Base-by-base conservation (phyloP, 2,113 vertebrate species). In the Martes martes region DNA sequence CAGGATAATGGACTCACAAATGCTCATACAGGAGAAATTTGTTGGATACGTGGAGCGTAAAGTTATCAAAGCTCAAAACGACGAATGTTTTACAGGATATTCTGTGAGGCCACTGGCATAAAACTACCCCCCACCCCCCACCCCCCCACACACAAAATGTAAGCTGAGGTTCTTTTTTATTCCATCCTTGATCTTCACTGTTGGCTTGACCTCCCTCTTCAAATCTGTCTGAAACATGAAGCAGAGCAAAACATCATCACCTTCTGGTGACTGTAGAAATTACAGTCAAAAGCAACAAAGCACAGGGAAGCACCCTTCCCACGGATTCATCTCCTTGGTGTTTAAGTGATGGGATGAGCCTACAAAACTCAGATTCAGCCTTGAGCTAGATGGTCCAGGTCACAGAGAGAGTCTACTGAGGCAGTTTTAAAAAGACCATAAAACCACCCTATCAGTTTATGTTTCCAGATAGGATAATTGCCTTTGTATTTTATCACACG, bases 401-500 rank as follows among this genome's bases (percentile, higher is more conserved):
- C n/a, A 31, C 63, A 81, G 78, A 73, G 69, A 26, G 24, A 84
- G 16, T 71, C 55, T 31, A 47, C 33, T 18, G 52, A 88, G 76
- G 55, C 11, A 28, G 36, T 87, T 93, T 96, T 74, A 11, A 89
- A 95, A 91, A 31, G n/a, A 86, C 7, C 36, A 52, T 81, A 82
- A 95, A 95, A 69, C 57, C 13, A 85, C 24, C 26, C 61, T 18
- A 71, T 91, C 67, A 71, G 61, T 69, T 78, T 94, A 80, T 63
- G 39, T 11, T 96, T 89, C 23, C 16, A 94, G 52, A 39, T 84
- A 87, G n/a, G 33, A 45, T 63, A 87, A 96, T 80, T 96, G 50
- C 28, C 47, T 85, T 91, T 74, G 28, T 73, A 74, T 15, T 52
- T 52, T 52, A 52, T 42, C 55, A 39, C 13, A 8, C 21, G 3